Evolutionary conservation across 2,113 vertebrate genomes (phyloP), one percentile per base, ranked within the genome.

Genomic region (Lagopus leucura): DNA sequence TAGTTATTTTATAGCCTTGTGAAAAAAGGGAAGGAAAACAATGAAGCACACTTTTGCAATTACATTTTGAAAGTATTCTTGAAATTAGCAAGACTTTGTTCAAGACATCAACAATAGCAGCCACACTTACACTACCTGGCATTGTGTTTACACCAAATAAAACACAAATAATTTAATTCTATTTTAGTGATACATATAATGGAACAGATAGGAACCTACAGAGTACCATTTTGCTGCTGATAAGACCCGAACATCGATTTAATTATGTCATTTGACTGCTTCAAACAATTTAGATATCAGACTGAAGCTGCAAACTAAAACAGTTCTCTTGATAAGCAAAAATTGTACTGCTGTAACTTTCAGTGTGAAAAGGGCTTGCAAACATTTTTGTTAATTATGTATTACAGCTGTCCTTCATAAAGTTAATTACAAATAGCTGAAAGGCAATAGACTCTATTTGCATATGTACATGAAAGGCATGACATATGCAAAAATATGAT

Each of bases 361-460:
- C 95, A 95, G 96, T 98, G 98, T 98, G 98, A 97, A 98, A 98
- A 98, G 97, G 98, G 98, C 98, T 98, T 98, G 98, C 98, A 99
- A 99, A 99, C 98, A 99, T 98, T 99, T 98, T 98, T 98, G 99
- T 99, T 99, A 99, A 99, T 99, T 99, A 99, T 99, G 98, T 99
- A 99, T 99, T 99, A 99, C 99, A 99, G 99, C 99, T 99, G 99
- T 99, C 99, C 99, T 99, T 99, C 99, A 99, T 99, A 99, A 99
- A 99, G 98, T 98, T 99, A 99, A 99, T 99, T 99, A 99, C 98
- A 98, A 98, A 99, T 98, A 98, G 98, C 99, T 99, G 98, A 99
- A 98, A 99, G 99, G 98, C 98, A 99, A 98, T 97, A 97, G 97
- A 98, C 82, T 98, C 95, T 97, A 99, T 99, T 99, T 99, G 98